Percentiles rank a stretch among this genome's conserved stretches.
These are phyloP conservation scores for Lamprotornis superbus DNA, from an alignment of 2,113 vertebrate genomes.

Conservation along the genomic window DNA sequence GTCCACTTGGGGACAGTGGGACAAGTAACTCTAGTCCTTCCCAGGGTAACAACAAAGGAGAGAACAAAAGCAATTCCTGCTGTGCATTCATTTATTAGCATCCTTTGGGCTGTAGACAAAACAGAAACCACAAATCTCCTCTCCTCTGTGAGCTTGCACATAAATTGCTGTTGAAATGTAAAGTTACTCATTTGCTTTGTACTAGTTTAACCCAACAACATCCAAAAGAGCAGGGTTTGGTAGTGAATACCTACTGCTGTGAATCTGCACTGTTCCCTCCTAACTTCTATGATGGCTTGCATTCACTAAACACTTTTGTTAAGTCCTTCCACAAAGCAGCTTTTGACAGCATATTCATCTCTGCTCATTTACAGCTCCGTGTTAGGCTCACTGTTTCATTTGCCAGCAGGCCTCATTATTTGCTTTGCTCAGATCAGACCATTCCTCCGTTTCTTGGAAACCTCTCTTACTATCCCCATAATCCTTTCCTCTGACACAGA, in stretches of 20 bases:
- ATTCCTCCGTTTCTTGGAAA: conserved; percentile 36
- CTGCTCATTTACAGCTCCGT: not conserved
- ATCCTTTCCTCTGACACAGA: conserved; percentile 22
- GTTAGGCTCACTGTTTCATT: not conserved
- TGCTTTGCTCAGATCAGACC: not conserved
- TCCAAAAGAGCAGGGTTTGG: not conserved
- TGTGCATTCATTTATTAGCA: not conserved
- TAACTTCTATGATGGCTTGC: not conserved
- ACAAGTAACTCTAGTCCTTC: not conserved
- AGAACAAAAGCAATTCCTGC: not conserved
- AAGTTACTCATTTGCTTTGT: not conserved
- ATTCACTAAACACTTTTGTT: conserved; percentile 10
- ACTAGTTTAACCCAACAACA: not conserved
- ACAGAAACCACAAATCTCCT: not conserved
- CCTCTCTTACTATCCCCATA: not conserved
- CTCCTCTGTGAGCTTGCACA: not conserved
- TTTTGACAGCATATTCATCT: not conserved
- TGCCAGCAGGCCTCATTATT: conserved; percentile 41
- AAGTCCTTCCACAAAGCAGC: not conserved
- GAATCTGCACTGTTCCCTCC: not conserved
- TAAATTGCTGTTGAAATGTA: not conserved
- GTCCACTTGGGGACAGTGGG: not conserved
- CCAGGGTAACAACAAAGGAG: not conserved
- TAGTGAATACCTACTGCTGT: not conserved
- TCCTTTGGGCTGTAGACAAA: not conserved